phyloP scores from a whole-genome alignment of 2,888 invertebrate species.

The Dasypolia templi region DNA sequence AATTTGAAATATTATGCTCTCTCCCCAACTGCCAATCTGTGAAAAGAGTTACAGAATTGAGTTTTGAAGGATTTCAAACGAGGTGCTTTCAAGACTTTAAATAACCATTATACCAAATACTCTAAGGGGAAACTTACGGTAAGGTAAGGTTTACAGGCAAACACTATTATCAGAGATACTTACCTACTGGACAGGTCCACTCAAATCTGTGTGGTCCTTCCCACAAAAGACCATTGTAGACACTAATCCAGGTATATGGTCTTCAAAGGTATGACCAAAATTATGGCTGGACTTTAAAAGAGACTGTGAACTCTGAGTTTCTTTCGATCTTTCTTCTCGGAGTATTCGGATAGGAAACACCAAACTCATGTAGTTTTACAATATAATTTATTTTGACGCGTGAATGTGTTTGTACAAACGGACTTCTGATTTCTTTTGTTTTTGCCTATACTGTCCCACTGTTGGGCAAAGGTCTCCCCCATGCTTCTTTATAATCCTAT shows the following conservation, averaged over 20 bases:
- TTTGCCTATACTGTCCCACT: too few species aligned
- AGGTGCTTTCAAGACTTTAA: not conserved
- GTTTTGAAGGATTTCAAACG: not conserved
- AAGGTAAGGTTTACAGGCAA: not conserved
- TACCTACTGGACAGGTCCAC: not conserved
- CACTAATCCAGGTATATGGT: too few species aligned
- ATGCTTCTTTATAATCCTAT: too few species aligned
- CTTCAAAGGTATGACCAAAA: not conserved
- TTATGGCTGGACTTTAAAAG: not conserved
- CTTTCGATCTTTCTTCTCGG: not conserved
- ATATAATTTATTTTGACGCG: not conserved
- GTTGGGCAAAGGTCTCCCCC: too few species aligned
- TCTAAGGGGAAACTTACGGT: not conserved
- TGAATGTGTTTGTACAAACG: not conserved
- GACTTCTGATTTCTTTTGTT: too few species aligned
- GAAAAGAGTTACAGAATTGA: not conserved
- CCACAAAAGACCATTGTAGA: not conserved
- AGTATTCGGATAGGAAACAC: not conserved
- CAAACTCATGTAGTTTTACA: not conserved
- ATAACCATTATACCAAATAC: not conserved
- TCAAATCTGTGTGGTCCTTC: not conserved
- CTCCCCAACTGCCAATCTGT: not conserved
- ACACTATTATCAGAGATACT: not conserved
- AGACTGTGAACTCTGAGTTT: not conserved
- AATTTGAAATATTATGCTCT: slow-evolving; percentile 21